phyloP scores from a whole-genome alignment of 2,113 vertebrate species.

The Labeo rohita region DNA sequence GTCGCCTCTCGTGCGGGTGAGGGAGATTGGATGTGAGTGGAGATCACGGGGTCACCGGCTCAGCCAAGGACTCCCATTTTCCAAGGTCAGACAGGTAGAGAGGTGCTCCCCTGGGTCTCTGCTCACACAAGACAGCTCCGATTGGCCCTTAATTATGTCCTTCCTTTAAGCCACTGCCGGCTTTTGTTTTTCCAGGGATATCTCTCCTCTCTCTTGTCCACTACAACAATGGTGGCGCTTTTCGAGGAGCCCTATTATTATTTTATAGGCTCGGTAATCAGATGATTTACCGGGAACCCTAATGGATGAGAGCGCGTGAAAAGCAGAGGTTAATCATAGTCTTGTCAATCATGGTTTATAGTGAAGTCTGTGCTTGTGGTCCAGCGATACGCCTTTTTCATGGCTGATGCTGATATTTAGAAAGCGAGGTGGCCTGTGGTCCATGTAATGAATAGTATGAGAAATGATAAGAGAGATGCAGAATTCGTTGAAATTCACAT shows the following conservation, averaged over 20 bases:
- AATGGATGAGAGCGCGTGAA: constrained; percentile 27
- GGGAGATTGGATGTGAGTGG: constrained; percentile 91
- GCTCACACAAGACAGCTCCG: constrained; percentile 83
- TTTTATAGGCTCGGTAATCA: constrained; percentile 14
- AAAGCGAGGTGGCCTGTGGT: background rate
- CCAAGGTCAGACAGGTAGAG: constrained; percentile 89
- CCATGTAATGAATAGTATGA: background rate
- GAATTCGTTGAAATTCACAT: background rate
- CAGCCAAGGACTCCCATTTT: constrained; percentile 89
- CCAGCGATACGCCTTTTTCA: background rate
- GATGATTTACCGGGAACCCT: constrained; percentile 16
- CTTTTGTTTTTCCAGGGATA: constrained; percentile 60
- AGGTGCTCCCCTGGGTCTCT: constrained; percentile 80
- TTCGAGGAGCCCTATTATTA: background rate
- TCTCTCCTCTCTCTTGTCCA: constrained; percentile 65
- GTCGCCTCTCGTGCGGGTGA: constrained; percentile 84
- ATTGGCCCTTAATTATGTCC: constrained; percentile 89
- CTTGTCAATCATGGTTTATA: constrained; percentile 41
- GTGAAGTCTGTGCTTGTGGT: background rate
- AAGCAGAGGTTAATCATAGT: constrained; percentile 29
- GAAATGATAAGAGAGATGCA: background rate
- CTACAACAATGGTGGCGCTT: constrained; percentile 4
- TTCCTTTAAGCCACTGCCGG: constrained; percentile 83
- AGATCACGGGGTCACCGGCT: constrained; percentile 88
- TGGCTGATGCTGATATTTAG: background rate